A percentile compares a stretch with the other conserved stretches of the same genome.
Conservation (phyloP, 2,888 invertebrate genomes). For the Morpho achilles region DNA sequence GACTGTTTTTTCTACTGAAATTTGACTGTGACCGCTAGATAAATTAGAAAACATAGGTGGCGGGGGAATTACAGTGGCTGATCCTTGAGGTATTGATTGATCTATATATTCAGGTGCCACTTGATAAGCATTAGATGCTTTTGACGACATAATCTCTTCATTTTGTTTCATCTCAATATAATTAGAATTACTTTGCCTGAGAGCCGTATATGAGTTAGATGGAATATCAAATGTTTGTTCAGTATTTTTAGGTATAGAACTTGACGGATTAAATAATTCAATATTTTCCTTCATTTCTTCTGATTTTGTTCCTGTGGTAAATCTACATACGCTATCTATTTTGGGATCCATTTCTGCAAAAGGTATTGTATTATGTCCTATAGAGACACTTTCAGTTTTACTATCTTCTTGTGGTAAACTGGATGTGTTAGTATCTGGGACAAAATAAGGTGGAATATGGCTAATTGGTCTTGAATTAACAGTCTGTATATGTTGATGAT, state of each 20-base stretch:
- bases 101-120: slow-evolving; percentile 1
- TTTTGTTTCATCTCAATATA: neutral
- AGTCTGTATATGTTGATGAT: slow-evolving; percentile 27
- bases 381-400: neutral
- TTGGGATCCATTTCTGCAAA: neutral
- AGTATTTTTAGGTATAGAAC: neutral
- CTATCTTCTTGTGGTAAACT: slow-evolving; percentile 1
- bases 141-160: slow-evolving; percentile 14
- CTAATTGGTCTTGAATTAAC: slow-evolving; percentile 29
- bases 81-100: slow-evolving; percentile 8
- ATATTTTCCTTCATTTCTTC: neutral
- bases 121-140: slow-evolving; percentile 19
- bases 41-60: slow-evolving; percentile 65
- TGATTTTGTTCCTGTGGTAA: neutral
- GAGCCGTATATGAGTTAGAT: neutral
- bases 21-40: slow-evolving; percentile 37
- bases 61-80: slow-evolving; percentile 50
- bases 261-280: neutral
- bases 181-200: neutral
- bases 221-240: neutral
- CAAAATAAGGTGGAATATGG: slow-evolving; percentile 21
- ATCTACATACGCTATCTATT: neutral
- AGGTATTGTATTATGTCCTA: neutral
- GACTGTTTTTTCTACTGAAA: slow-evolving; percentile 44
- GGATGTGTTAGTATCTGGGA: slow-evolving; percentile 18